These are phyloP conservation scores for Protomyctophum bolini DNA, from an alignment of 2,113 vertebrate species.

Conservation along the genomic window DNA sequence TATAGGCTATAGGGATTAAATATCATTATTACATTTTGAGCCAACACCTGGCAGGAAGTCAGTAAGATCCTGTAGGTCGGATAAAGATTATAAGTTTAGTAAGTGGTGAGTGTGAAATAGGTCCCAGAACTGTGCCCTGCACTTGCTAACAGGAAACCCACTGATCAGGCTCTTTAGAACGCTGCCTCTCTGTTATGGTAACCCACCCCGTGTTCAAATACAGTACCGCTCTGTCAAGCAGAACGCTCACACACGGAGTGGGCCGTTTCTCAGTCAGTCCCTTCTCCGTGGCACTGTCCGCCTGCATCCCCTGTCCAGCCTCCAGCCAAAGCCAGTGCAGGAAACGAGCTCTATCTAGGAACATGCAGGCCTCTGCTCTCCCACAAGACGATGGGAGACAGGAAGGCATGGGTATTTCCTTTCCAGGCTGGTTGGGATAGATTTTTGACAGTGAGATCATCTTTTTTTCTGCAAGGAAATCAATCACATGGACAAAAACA, in stretches of 20 bases:
- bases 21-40: slow-evolving; percentile 5
- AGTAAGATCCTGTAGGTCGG: slow-evolving; percentile 5
- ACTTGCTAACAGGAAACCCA: slow-evolving; percentile 61
- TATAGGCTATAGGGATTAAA: not conserved
- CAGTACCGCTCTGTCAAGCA: slow-evolving; percentile 56
- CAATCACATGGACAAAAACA: not conserved
- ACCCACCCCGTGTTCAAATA: slow-evolving; percentile 66
- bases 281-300: not conserved
- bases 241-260: slow-evolving; percentile 50
- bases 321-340: slow-evolving; percentile 43
- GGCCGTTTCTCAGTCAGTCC: slow-evolving; percentile 45
- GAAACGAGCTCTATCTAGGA: slow-evolving; percentile 60
- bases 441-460: slow-evolving; percentile 12
- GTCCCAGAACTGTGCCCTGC: slow-evolving; percentile 34
- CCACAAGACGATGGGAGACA: slow-evolving; percentile 49
- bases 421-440: slow-evolving; percentile 37
- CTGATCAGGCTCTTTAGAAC: slow-evolving; percentile 33
- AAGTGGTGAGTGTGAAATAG: slow-evolving; percentile 16
- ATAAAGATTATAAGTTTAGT: slow-evolving; percentile 10
- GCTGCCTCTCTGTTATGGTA: slow-evolving; percentile 68
- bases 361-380: slow-evolving; percentile 43
- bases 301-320: slow-evolving; percentile 14
- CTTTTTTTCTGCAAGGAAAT: not conserved
- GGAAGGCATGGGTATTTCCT: slow-evolving; percentile 69
- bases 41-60: not conserved